phyloP scores from a whole-genome alignment of 1,140 invertebrate genomes.

The Drosophila dunni region DNA sequence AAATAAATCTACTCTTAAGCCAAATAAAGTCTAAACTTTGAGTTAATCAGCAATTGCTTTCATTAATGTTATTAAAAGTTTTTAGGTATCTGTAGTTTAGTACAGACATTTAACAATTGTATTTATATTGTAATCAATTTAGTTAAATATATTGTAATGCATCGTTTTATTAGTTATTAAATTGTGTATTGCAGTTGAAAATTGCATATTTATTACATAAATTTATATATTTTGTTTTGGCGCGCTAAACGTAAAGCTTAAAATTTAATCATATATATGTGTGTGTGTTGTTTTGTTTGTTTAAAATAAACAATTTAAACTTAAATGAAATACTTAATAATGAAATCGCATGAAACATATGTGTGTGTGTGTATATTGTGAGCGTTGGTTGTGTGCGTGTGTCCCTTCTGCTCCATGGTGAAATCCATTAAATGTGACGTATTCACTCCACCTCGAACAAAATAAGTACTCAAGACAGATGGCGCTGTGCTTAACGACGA shows the following conservation, averaged over 20 bases:
- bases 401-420: background rate
- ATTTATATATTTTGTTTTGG: conserved; percentile 68
- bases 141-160: conserved; percentile 62
- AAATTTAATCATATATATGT: conserved; percentile 67
- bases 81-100: conserved; percentile 45
- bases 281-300: conserved; percentile 39
- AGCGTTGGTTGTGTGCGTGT: conserved; percentile 51
- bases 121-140: conserved; percentile 45
- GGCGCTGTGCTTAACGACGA: background rate
- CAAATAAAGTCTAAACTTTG: background rate
- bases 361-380: conserved; percentile 48
- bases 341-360: conserved; percentile 77
- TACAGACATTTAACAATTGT: conserved; percentile 69
- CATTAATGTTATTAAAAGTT: conserved; percentile 32
- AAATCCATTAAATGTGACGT: background rate
- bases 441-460: background rate
- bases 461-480: background rate
- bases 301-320: conserved; percentile 70
- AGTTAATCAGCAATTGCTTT: conserved; percentile 4
- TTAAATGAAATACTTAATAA: conserved; percentile 80
- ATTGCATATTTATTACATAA: conserved; percentile 69
- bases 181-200: conserved; percentile 56
- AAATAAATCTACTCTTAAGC: background rate
- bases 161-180: conserved; percentile 51
- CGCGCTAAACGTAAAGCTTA: conserved; percentile 80